A percentile compares a stretch with the other conserved stretches of the same genome.
These are phyloP conservation scores for Gryllus bimaculatus DNA, from an alignment of 1,140 invertebrate species.

Conservation along the genomic window DNA sequence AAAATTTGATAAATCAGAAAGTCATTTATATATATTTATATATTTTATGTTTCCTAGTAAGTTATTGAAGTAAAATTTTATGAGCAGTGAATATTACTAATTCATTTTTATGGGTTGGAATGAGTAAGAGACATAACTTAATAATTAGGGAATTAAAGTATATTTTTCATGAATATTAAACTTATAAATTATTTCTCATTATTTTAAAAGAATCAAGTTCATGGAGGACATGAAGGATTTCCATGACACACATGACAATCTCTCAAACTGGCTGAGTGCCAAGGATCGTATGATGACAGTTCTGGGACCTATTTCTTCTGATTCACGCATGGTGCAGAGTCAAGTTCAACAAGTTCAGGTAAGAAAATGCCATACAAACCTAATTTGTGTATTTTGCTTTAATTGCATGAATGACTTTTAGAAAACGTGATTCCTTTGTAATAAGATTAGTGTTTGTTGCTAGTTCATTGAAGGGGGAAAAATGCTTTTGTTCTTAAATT, in stretches of 20 bases:
- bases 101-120: too few species aligned
- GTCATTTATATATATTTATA: too few species aligned
- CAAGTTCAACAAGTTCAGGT: conserved; percentile 77
- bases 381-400: not conserved
- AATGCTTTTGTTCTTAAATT: too few species aligned
- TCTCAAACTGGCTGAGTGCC: conserved; percentile 77
- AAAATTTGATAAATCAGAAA: too few species aligned
- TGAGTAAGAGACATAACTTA: too few species aligned
- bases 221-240: conserved; percentile 88
- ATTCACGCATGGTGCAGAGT: conserved; percentile 86
- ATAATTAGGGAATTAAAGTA: too few species aligned
- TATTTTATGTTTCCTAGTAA: too few species aligned
- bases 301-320: conserved; percentile 86
- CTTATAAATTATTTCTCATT: not conserved
- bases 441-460: too few species aligned
- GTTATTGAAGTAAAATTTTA: too few species aligned
- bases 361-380: not conserved
- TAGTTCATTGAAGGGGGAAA: too few species aligned
- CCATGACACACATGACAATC: conserved; percentile 76
- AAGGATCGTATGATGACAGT: conserved; percentile 94
- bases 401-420: not conserved
- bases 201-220: conserved; percentile 52
- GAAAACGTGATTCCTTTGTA: not conserved
- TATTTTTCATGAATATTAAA: too few species aligned
- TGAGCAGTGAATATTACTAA: too few species aligned